A percentile compares a stretch with the other conserved stretches of the same genome.
These are phyloP conservation scores for Acrobasis consociella DNA, from an alignment of 2,888 invertebrate genomes.

Conservation along the genomic window DNA sequence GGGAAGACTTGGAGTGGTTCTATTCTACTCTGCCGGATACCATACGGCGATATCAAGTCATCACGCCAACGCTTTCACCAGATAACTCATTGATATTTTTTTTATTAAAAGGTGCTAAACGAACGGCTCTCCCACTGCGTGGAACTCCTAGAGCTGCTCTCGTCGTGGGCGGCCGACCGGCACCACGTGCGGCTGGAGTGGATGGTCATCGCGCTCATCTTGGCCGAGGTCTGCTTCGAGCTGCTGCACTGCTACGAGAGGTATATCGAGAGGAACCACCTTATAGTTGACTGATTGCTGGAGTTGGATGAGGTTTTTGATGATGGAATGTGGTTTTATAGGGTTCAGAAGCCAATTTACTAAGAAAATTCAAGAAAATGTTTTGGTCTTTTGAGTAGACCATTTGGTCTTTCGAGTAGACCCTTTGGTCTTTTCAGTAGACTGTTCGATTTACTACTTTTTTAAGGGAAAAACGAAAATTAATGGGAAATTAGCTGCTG, in stretches of 20 bases:
- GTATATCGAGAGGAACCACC: constrained; percentile 50
- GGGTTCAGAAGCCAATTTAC: background rate
- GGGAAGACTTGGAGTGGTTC: too few species aligned
- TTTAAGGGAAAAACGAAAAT: too few species aligned
- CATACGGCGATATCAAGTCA: too few species aligned
- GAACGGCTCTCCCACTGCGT: constrained; percentile 97
- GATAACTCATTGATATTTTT: background rate
- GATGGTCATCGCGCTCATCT: constrained; percentile 98
- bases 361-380: too few species aligned
- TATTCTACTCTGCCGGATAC: too few species aligned
- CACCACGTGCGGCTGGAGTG: constrained; percentile 97
- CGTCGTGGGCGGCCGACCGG: constrained; percentile 94
- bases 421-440: constrained; percentile 1
- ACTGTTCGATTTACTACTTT: background rate
- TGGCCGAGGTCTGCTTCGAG: constrained; percentile 96
- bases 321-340: background rate
- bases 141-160: constrained; percentile 94
- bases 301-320: constrained; percentile 4
- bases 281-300: constrained; percentile 20
- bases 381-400: constrained; percentile 7
- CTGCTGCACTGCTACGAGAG: constrained; percentile 88
- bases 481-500: too few species aligned
- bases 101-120: constrained; percentile 90
- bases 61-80: too few species aligned
- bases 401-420: background rate